Base-by-base conservation (phyloP, 1,140 invertebrate species). In the Neodiprion fabricii region DNA sequence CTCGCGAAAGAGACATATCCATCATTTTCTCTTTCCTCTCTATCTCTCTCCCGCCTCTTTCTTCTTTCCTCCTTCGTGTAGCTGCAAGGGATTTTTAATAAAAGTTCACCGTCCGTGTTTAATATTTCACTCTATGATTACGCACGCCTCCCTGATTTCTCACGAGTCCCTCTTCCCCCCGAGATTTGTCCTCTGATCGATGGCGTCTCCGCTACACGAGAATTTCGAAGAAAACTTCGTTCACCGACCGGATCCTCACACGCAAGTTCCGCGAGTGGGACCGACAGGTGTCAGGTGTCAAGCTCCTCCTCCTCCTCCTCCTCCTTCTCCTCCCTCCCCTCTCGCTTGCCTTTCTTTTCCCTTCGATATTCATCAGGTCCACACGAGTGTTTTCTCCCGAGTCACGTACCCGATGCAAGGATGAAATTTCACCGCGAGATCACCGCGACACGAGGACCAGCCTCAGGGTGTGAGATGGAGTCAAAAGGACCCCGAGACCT, bases 201-300 rank as follows among this genome's bases (percentile, higher is more conserved):
- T 76, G 74, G 79, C 78, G 78, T 74, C 77, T 77, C 74, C 53
- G 68, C 48, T 40, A 40, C 28, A 3, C 28, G 5, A 40, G 28
- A 40, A 40, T 40, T 40, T 40, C 28, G 2, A 40, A 40, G 28
- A 3, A 40, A 40, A 40, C 53, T 61, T 61, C 53, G 28, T 61
- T 61, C 53, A 17, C 53, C n/a, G 4, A 40, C 2, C 28, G 2
- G 28, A 40, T 40, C 5, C 28, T 40, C 28, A 17, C 9, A 14
- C 8, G 53, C 9, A 28, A 9, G 47, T 72, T 77, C n/a, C 50
- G 68, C 71, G 67, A 72, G 67, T 66, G 48, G 40, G 72, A 53
- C 76, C 76, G 84, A 77, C 82, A 80, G 82, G 80, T 83, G 81
- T 87, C 84, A 82, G 80, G 81, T 82, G 84, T 83, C 80, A 82